Percentiles rank a stretch among this genome's conserved stretches.
Conservation (phyloP, 2,113 vertebrate genomes). For the Strigops habroptila region DNA sequence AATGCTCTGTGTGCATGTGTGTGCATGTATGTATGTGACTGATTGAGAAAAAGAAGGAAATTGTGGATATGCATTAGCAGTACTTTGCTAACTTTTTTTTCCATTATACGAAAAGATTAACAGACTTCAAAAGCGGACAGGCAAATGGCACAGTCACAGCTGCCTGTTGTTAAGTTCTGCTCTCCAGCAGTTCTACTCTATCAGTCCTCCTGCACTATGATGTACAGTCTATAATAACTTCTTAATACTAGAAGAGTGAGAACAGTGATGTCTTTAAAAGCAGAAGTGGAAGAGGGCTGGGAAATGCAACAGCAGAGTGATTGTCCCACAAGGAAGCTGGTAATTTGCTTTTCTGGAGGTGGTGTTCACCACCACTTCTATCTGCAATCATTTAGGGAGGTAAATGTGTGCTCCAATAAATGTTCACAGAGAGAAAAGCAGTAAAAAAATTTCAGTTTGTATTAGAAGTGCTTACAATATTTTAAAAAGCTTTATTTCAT, state of each 20-base stretch:
- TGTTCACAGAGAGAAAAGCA: not conserved
- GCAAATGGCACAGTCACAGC: not conserved
- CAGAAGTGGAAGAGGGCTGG: not conserved
- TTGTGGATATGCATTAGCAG: not conserved
- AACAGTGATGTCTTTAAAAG: not conserved
- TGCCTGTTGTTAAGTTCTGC: not conserved
- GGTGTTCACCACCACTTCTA: not conserved
- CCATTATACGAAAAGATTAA: not conserved
- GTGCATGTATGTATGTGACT: not conserved
- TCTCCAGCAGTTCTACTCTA: not conserved
- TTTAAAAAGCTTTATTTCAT: not conserved
- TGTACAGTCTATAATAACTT: not conserved
- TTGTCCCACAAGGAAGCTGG: not conserved
- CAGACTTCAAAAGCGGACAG: not conserved
- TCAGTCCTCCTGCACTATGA: not conserved
- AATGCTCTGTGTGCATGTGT: not conserved
- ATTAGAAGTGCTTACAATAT: not conserved
- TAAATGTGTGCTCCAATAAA: not conserved
- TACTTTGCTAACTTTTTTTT: not conserved
- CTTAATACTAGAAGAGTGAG: not conserved
- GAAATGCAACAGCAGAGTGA: not conserved
- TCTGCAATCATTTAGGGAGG: not conserved
- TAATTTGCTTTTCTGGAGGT: slow-evolving; percentile 22
- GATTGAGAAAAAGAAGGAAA: not conserved
- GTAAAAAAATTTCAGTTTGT: not conserved